phyloP scores from a whole-genome alignment of 1,140 invertebrate genomes.

The Schlechtendalia chinensis region DNA sequence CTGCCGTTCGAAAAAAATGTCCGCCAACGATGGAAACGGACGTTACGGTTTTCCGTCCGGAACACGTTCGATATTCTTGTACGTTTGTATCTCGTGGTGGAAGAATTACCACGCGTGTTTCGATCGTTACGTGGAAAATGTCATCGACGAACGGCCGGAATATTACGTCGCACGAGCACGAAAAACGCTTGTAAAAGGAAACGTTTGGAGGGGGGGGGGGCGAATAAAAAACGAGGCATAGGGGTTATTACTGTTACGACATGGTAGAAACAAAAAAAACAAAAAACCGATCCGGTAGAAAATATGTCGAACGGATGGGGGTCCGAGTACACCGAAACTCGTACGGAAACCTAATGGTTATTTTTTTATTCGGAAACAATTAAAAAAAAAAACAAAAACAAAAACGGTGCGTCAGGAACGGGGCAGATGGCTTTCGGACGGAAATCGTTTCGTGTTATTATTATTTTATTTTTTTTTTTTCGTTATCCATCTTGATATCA shows the following conservation, averaged over 20 bases:
- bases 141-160: not conserved
- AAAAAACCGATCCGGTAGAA: not conserved
- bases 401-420: conserved; percentile 42
- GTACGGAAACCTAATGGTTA: not conserved
- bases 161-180: too few species aligned
- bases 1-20: too few species aligned
- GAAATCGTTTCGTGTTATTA: conserved; percentile 27
- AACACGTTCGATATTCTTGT: too few species aligned
- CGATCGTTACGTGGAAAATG: not conserved
- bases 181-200: too few species aligned
- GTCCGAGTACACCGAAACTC: not conserved
- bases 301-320: conserved; percentile 21
- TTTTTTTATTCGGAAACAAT: conserved; percentile 37
- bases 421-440: conserved; percentile 47
- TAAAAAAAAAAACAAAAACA: too few species aligned
- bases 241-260: not conserved
- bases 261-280: not conserved
- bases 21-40: too few species aligned
- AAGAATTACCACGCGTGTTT: too few species aligned
- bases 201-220: too few species aligned
- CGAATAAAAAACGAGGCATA: not conserved
- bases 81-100: too few species aligned
- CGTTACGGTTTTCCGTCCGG: too few species aligned
- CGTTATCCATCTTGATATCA: conserved; percentile 16
- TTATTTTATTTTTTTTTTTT: not conserved